Conservation (phyloP, 2,113 vertebrate genomes). For the Xiphophorus maculatus region DNA sequence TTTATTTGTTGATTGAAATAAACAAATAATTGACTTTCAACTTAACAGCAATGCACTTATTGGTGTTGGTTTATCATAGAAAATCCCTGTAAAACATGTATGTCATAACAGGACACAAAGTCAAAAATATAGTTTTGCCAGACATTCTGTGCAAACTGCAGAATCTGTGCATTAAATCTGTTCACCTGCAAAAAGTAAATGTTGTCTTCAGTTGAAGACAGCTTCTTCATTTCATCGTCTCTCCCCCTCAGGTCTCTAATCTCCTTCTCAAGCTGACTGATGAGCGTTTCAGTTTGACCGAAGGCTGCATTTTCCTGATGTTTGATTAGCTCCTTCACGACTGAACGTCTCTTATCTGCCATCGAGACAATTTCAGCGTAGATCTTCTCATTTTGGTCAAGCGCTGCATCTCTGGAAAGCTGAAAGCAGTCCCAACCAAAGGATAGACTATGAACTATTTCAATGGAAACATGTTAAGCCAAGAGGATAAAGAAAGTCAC, state of each 20-base stretch:
- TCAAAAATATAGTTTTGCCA: not conserved
- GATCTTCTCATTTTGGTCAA: constrained; percentile 39
- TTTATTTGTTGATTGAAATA: too few species aligned
- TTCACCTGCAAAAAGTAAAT: constrained; percentile 67
- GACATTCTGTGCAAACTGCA: not conserved
- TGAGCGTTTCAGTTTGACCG: not conserved
- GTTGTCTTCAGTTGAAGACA: constrained; percentile 56
- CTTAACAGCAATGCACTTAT: too few species aligned
- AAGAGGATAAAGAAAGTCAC: constrained; percentile 9
- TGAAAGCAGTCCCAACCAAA: not conserved
- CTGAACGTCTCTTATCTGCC: constrained; percentile 27
- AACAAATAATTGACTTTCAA: too few species aligned
- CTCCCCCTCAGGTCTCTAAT: constrained; percentile 46
- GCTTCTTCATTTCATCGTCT: constrained; percentile 51
- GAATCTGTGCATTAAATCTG: not conserved
- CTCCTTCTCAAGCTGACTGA: constrained; percentile 45
- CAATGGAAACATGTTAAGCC: not conserved
- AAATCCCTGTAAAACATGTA: not conserved
- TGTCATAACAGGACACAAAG: not conserved
- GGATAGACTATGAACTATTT: not conserved
- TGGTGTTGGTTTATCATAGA: too few species aligned
- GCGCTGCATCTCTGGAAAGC: constrained; percentile 24
- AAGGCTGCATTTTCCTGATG: constrained; percentile 11
- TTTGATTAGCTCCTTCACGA: constrained; percentile 24
- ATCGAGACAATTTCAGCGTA: constrained; percentile 25